Conservation (phyloP, 1,140 invertebrate genomes). For the Drosophila repleta region DNA sequence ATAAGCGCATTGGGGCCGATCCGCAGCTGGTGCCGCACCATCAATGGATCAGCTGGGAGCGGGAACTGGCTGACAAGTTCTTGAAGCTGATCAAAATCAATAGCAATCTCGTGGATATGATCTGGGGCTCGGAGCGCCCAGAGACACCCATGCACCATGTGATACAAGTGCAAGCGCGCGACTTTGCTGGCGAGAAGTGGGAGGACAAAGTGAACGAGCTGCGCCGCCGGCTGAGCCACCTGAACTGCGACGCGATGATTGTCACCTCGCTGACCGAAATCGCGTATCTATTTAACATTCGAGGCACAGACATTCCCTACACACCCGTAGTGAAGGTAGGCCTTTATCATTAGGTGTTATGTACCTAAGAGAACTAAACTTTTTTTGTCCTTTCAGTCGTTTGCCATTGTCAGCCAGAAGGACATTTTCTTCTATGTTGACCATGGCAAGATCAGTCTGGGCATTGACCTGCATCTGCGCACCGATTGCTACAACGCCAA, state of each 20-base stretch:
- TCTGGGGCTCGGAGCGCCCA: slow-evolving; percentile 89
- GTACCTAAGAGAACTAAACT: neutral
- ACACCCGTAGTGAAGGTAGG: slow-evolving; percentile 90
- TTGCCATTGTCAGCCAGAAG: slow-evolving; percentile 88
- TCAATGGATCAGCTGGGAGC: slow-evolving; percentile 87
- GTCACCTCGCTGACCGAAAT: slow-evolving; percentile 96
- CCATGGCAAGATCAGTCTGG: slow-evolving; percentile 86
- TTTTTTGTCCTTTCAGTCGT: slow-evolving; percentile 84
- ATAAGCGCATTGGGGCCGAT: slow-evolving; percentile 92
- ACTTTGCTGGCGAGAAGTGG: slow-evolving; percentile 86
- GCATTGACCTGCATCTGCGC: slow-evolving; percentile 85
- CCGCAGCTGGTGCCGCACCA: slow-evolving; percentile 88
- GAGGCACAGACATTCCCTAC: slow-evolving; percentile 94
- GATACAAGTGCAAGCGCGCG: slow-evolving; percentile 85
- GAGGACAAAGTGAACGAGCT: slow-evolving; percentile 89
- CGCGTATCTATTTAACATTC: slow-evolving; percentile 97
- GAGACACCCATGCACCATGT: slow-evolving; percentile 84
- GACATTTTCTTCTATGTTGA: slow-evolving; percentile 88
- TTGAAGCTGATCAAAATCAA: slow-evolving; percentile 87
- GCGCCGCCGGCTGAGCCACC: slow-evolving; percentile 87
- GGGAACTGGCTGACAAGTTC: slow-evolving; percentile 85
- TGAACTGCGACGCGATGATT: slow-evolving; percentile 90
- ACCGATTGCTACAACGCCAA: slow-evolving; percentile 86
- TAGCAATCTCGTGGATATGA: slow-evolving; percentile 91
- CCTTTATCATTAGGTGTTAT: neutral